Percentiles rank a stretch among this genome's conserved stretches.
These are phyloP conservation scores for honey bee (Apis mellifera) DNA, from an alignment of 1,140 invertebrate genomes.

Conservation along the genomic window DNA sequence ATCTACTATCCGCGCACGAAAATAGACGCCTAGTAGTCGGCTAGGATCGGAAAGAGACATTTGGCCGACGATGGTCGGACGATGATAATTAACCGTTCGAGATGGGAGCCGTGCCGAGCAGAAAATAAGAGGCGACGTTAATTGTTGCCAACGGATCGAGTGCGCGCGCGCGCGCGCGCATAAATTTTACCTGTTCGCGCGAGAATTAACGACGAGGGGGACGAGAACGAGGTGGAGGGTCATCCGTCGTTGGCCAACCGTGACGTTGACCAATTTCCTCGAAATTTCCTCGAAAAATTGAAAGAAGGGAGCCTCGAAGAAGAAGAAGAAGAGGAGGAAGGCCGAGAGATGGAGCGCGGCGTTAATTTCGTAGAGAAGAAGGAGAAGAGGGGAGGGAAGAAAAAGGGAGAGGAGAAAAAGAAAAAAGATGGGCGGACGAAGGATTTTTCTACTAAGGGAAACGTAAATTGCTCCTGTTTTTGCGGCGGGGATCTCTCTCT, in stretches of 20 bases:
- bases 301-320: too few relatives aligned
- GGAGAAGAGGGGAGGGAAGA: neutral
- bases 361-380: too few relatives aligned
- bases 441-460: slow-evolving; percentile 27
- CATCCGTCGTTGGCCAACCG: too few relatives aligned
- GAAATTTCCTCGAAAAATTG: too few relatives aligned
- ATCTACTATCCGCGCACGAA: slow-evolving; percentile 32
- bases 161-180: neutral
- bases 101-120: slow-evolving; percentile 44
- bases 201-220: slow-evolving; percentile 51
- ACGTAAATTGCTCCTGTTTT: slow-evolving; percentile 60
- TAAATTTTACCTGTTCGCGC: slow-evolving; percentile 68
- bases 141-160: slow-evolving; percentile 62
- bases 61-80: slow-evolving; percentile 17
- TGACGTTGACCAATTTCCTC: too few relatives aligned
- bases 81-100: slow-evolving; percentile 54
- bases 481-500: slow-evolving; percentile 26
- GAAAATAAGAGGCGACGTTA: slow-evolving; percentile 51
- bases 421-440: neutral
- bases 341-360: too few relatives aligned
- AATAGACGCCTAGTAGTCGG: slow-evolving; percentile 20
- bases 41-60: slow-evolving; percentile 4
- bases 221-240: too few relatives aligned
- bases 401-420: slow-evolving; percentile 12
- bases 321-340: too few relatives aligned